Evolutionary conservation across 92 coral and sea anemone genomes (phyloP).

Genomic region (Epizoanthus scotinus): DNA sequence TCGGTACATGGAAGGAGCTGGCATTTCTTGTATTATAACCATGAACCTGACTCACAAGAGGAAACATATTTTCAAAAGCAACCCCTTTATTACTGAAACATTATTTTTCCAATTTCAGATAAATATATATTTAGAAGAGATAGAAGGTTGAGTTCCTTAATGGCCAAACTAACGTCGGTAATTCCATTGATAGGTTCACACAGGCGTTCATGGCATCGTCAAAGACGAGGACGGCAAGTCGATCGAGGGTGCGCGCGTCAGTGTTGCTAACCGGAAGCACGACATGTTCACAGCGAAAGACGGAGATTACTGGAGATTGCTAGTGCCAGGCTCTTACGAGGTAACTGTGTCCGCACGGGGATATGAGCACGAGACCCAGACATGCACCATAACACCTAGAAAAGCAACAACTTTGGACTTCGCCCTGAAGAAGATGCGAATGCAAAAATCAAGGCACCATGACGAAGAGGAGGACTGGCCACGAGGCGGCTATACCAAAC

Average conservation of each 20-base stretch:
- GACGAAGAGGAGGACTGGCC: conserved; percentile 79
- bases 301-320: conserved; percentile 96
- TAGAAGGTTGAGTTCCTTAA: too few species aligned
- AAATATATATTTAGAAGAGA: too few species aligned
- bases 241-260: conserved; percentile 80
- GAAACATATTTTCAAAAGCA: too few species aligned
- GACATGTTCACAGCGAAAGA: conserved; percentile 89
- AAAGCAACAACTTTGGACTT: conserved; percentile 78
- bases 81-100: too few species aligned
- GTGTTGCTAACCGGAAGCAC: conserved; percentile 90
- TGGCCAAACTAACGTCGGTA: neutral
- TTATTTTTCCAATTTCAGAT: too few species aligned
- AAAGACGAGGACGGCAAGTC: conserved; percentile 88
- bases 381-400: conserved; percentile 66
- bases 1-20: too few species aligned
- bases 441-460: conserved; percentile 72
- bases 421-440: conserved; percentile 70
- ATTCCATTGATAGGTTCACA: conserved; percentile 62
- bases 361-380: conserved; percentile 85
- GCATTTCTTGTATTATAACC: too few species aligned
- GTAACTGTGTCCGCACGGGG: conserved; percentile 90
- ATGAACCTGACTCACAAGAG: too few species aligned
- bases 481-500: conserved; percentile 44
- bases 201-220: conserved; percentile 86
- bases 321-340: conserved; percentile 99